A percentile compares a stretch with the other conserved stretches of the same genome.
phyloP scores from a whole-genome alignment of 2,797 vertebrate species.

The Microctenopoma steveboyesi region DNA sequence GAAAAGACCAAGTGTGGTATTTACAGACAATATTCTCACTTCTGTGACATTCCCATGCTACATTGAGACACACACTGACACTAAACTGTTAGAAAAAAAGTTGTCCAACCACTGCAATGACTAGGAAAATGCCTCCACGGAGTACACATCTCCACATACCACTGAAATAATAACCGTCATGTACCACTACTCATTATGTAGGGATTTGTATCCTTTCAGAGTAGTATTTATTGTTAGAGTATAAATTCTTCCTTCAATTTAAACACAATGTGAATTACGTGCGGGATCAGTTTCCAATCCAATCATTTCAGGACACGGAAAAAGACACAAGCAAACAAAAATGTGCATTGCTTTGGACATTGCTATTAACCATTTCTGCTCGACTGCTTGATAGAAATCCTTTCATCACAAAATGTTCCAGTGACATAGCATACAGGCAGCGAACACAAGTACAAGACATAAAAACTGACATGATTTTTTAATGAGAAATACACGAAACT shows the following conservation, averaged over 20 bases:
- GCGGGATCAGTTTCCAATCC: background rate
- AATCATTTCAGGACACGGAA: background rate
- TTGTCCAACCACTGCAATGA: no score
- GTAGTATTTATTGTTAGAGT: background rate
- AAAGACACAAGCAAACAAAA: background rate
- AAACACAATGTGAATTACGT: background rate
- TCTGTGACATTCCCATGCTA: background rate
- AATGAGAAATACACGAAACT: slow-evolving; percentile 90
- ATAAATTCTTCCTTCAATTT: background rate
- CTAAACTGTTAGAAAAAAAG: background rate
- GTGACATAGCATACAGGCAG: slow-evolving; percentile 26
- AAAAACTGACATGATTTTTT: slow-evolving; percentile 87
- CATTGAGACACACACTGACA: background rate
- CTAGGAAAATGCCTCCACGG: background rate
- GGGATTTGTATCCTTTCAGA: background rate
- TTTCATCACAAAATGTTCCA: slow-evolving; percentile 17
- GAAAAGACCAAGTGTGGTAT: no score
- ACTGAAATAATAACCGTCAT: background rate
- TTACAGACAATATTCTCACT: background rate
- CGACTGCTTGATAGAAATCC: background rate
- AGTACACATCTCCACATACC: background rate
- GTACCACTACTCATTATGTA: background rate
- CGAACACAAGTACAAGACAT: slow-evolving; percentile 69
- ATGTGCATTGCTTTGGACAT: background rate
- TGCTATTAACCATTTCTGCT: background rate